These are phyloP conservation scores for Oligia fasciuncula DNA, from an alignment of 2,888 invertebrate species.

Conservation along the genomic window DNA sequence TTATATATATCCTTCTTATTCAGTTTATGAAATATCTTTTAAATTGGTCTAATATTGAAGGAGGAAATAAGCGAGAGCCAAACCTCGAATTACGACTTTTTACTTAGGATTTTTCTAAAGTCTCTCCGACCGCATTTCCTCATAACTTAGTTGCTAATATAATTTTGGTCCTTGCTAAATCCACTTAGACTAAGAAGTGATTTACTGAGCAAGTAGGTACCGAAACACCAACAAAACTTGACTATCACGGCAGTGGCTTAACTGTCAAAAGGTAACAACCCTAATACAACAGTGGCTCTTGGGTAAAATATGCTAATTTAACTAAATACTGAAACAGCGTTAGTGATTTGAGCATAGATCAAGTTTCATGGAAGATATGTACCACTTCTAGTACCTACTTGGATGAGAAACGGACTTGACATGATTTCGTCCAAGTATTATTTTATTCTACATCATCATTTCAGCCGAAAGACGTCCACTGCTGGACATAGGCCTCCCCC, in stretches of 20 bases:
- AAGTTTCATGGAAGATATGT: constrained; percentile 16
- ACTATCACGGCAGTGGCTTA: constrained; percentile 48
- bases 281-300: constrained; percentile 63
- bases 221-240: constrained; percentile 52
- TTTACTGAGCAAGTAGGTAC: constrained; percentile 35
- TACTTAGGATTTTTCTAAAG: too few relatives aligned
- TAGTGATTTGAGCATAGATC: constrained; percentile 60
- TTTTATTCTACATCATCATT: too few relatives aligned
- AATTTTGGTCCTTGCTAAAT: constrained; percentile 30
- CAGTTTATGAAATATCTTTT: too few relatives aligned
- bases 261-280: constrained; percentile 67
- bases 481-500: too few relatives aligned
- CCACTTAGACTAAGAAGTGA: constrained; percentile 36
- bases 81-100: too few relatives aligned
- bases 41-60: too few relatives aligned
- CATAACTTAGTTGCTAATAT: constrained; percentile 6
- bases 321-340: constrained; percentile 66
- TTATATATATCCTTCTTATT: too few relatives aligned
- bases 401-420: neutral
- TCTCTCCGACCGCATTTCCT: too few relatives aligned
- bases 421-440: neutral
- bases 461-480: too few relatives aligned
- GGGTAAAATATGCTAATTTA: constrained; percentile 67
- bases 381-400: neutral
- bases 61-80: too few relatives aligned